Conservation (phyloP, 2,888 invertebrate species). For the Coelogynopora nodosa region DNA sequence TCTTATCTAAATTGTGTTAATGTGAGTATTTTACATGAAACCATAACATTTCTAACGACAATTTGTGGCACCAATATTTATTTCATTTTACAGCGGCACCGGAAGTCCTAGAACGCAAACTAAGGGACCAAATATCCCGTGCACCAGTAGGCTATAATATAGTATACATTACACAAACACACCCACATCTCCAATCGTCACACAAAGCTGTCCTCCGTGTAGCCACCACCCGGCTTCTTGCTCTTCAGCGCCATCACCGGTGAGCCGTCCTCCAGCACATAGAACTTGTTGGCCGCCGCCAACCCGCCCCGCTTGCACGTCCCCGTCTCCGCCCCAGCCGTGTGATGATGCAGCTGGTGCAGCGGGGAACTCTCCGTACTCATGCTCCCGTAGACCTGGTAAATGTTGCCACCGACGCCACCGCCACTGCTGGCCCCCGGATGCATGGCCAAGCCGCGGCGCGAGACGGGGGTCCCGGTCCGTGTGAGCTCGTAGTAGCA, state of each 20-base stretch:
- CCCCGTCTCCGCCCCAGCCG: background rate
- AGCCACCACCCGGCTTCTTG: background rate
- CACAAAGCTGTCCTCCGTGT: background rate
- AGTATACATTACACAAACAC: too few relatives aligned
- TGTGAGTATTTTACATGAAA: too few relatives aligned
- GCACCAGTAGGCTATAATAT: too few relatives aligned
- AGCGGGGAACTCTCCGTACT: background rate
- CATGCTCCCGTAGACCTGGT: background rate
- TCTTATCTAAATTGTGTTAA: too few relatives aligned
- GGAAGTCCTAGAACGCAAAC: too few relatives aligned
- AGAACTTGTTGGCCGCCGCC: background rate
- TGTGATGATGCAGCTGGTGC: background rate
- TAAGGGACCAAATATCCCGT: too few relatives aligned
- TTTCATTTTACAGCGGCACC: too few relatives aligned
- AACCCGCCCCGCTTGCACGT: background rate
- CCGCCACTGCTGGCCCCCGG: background rate
- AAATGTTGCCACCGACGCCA: background rate
- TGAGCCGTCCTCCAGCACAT: background rate
- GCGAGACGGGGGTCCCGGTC: background rate
- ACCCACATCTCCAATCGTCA: too few relatives aligned
- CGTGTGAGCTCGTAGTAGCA: background rate
- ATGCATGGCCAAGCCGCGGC: background rate
- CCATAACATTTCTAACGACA: too few relatives aligned
- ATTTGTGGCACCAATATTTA: too few relatives aligned
- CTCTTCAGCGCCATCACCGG: background rate